A percentile compares a stretch with the other conserved stretches of the same genome.
Evolutionary conservation across 2,888 invertebrate genomes (phyloP).

Genomic region (Halocaridina rubra): DNA sequence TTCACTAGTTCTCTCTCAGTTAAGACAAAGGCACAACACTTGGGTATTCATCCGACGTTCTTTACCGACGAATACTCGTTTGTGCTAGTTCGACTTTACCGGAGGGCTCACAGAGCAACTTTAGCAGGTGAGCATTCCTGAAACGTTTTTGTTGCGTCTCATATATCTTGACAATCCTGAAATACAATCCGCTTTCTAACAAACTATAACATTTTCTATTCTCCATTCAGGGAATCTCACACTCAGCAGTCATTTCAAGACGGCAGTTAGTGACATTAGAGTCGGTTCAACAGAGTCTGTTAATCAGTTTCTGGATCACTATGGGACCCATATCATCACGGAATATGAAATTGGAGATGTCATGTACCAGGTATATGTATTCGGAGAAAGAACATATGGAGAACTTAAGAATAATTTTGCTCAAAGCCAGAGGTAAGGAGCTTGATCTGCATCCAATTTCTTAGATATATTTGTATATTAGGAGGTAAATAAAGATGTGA

Average conservation of each 20-base stretch:
- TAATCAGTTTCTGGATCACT: conserved; percentile 57
- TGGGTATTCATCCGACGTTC: conserved; percentile 57
- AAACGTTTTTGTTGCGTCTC: no score
- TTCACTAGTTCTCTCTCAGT: conserved; percentile 53
- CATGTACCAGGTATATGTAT: conserved; percentile 61
- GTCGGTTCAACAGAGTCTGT: conserved; percentile 57
- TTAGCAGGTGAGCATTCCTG: conserved; percentile 35
- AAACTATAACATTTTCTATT: background rate
- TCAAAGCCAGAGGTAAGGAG: conserved; percentile 32
- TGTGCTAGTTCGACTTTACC: conserved; percentile 55
- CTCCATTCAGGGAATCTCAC: conserved; percentile 19
- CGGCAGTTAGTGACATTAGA: conserved; percentile 28
- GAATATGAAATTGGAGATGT: conserved; percentile 60
- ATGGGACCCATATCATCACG: conserved; percentile 60
- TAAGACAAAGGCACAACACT: conserved; percentile 44
- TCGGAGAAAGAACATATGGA: conserved; percentile 55
- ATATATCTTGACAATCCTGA: background rate
- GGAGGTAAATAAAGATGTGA: no score
- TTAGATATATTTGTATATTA: no score
- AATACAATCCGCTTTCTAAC: background rate
- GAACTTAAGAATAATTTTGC: conserved; percentile 60
- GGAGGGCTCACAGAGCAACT: conserved; percentile 40
- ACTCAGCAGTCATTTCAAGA: conserved; percentile 35
- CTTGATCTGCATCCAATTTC: no score
- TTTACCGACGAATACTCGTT: conserved; percentile 52